Evolutionary conservation across 2,888 invertebrate genomes (phyloP), one percentile per base, ranked within the genome.

Genomic region (Gortyna flavago): DNA sequence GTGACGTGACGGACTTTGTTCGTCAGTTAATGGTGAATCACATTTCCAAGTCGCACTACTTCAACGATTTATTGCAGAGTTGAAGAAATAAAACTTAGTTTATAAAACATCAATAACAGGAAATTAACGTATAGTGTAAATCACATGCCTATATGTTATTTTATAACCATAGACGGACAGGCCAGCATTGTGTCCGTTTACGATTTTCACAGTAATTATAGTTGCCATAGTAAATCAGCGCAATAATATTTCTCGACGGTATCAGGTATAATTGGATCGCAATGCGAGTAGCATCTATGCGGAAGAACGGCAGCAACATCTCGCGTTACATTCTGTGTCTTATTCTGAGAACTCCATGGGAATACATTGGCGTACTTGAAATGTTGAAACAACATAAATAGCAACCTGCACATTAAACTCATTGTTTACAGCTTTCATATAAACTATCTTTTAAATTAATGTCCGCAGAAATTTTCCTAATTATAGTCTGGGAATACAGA

Each of bases 211-310:
- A 95, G 91, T 93, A 95, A 95, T 95, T 95, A 95, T 92, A 85
- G 89, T 92, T 87, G 85, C 91, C 89, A 92, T 92, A 92, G 90
- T 89, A 92, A 93, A 94, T 93, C 92, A 93, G 93, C 89, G 91
- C 93, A 93, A 93, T 95, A 93, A 93, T 95, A 95, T 94, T 94
- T 95, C 94, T 95, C 91, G 91, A 90, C 90, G 87, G 94, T 96
- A 95, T 95, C 95, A 94, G 92, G 93, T 95, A 95, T 96, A 96
- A 96, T 96, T 95, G 94, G 94, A 95, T 95, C 92, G 95, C 95
- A 95, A 96, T 95, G 95, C 92, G 94, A 96, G 94, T 91, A 91
- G 91, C 91, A 91, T 94, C 92, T 95, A 96, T 95, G 96, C 96
- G 96, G 96, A 96, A 96, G 95, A 94, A 92, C 91, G 93, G 92